Conservation (phyloP, 2,888 invertebrate species). For the Tetragonisca angustula region DNA sequence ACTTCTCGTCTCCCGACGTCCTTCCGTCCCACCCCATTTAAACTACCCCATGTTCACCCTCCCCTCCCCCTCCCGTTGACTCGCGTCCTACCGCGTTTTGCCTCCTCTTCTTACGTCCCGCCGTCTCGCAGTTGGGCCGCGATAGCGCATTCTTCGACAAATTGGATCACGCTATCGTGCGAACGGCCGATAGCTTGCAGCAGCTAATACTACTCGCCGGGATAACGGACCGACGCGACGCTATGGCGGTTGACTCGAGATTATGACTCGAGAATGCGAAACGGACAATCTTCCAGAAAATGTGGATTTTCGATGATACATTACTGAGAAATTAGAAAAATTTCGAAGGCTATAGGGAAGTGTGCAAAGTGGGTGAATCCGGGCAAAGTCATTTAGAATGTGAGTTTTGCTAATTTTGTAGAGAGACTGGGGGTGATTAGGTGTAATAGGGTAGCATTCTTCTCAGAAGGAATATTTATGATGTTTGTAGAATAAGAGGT, state of each 20-base stretch:
- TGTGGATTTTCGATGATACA: background rate
- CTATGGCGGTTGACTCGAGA: conserved; percentile 18
- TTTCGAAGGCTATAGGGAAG: background rate
- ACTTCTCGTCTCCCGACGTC: conserved; percentile 46
- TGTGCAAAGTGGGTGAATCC: no score
- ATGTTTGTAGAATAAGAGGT: no score
- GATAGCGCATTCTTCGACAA: conserved; percentile 82
- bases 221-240: conserved; percentile 51
- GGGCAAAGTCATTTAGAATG: no score
- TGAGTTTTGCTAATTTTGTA: no score
- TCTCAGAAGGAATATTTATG: no score
- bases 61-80: background rate
- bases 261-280: background rate
- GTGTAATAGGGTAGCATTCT: no score
- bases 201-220: conserved; percentile 60
- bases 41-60: conserved; percentile 37
- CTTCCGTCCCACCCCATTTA: conserved; percentile 20
- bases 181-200: conserved; percentile 70
- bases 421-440: no score
- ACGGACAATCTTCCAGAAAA: background rate
- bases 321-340: background rate
- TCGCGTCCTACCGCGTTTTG: conserved; percentile 51
- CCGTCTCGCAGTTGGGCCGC: conserved; percentile 73
- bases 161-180: conserved; percentile 81
- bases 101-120: conserved; percentile 60